phyloP scores from a whole-genome alignment of 2,113 vertebrate species.

The Leiothrix lutea region DNA sequence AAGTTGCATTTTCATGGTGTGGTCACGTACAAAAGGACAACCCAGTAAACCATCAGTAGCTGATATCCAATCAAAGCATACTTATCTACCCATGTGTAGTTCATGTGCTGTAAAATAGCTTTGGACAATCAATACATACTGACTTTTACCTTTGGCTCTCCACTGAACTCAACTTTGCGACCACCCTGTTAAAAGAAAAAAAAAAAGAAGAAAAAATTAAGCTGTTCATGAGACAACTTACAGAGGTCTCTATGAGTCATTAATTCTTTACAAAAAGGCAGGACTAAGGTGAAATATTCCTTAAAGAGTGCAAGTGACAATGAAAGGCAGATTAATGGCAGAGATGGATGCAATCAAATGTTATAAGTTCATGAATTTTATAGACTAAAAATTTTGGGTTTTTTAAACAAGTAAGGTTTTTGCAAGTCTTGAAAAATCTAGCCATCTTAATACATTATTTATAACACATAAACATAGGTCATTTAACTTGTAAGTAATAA shows the following conservation, averaged over 20 bases:
- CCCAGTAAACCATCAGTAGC: not conserved
- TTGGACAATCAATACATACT: not conserved
- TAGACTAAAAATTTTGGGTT: rapidly evolving
- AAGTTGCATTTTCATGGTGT: not conserved
- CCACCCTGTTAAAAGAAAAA: constrained; percentile 77
- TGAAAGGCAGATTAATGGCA: not conserved
- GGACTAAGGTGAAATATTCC: not conserved
- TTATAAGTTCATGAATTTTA: not conserved
- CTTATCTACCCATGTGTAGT: not conserved
- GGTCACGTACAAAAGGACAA: not conserved
- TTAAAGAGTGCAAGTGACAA: not conserved
- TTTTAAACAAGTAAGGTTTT: not conserved
- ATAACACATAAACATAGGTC: not conserved
- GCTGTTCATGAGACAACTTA: not conserved
- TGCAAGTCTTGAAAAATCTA: not conserved
- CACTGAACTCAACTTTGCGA: constrained; percentile 87
- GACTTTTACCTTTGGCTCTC: constrained; percentile 85
- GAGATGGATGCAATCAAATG: not conserved
- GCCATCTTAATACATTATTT: not conserved
- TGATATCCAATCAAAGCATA: not conserved
- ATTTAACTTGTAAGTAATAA: not conserved
- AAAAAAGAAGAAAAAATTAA: not conserved
- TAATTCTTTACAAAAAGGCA: not conserved
- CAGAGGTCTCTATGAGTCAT: not conserved
- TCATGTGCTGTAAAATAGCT: not conserved